phyloP scores from a whole-genome alignment of 2,113 vertebrate species.

The Loxodonta africana region DNA sequence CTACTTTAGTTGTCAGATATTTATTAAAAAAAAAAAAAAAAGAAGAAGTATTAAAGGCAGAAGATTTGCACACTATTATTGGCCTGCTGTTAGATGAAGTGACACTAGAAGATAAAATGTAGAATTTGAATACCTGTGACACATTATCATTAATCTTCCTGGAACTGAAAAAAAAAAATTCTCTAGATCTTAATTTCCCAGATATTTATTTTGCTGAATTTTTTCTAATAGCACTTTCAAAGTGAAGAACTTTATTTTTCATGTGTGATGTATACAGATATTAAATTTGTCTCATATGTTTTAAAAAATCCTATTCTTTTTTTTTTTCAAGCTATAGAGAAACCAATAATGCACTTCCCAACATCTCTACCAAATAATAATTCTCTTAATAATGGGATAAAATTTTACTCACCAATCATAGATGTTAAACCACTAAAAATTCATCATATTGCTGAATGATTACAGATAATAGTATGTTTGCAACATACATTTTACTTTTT shows the following conservation, averaged over 20 bases:
- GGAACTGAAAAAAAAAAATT: not conserved
- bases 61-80: conserved; percentile 23
- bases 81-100: not conserved
- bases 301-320: not conserved
- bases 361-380: not conserved
- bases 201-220: not conserved
- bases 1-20: conserved; percentile 57
- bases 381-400: not conserved
- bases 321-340: not conserved
- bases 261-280: not conserved
- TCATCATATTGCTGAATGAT: not conserved
- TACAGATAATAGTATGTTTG: not conserved
- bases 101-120: not conserved
- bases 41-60: not conserved
- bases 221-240: conserved; percentile 13
- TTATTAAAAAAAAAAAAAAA: conserved; percentile 23
- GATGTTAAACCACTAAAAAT: not conserved
- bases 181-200: conserved; percentile 38
- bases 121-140: not conserved
- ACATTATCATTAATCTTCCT: conserved; percentile 31
- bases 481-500: not conserved
- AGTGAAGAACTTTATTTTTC: not conserved
- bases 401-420: not conserved
- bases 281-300: not conserved
- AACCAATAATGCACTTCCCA: not conserved